Percentiles rank a stretch among this genome's conserved stretches.
Conservation (phyloP, 2,113 vertebrate genomes). For the Zosterops lateralis region DNA sequence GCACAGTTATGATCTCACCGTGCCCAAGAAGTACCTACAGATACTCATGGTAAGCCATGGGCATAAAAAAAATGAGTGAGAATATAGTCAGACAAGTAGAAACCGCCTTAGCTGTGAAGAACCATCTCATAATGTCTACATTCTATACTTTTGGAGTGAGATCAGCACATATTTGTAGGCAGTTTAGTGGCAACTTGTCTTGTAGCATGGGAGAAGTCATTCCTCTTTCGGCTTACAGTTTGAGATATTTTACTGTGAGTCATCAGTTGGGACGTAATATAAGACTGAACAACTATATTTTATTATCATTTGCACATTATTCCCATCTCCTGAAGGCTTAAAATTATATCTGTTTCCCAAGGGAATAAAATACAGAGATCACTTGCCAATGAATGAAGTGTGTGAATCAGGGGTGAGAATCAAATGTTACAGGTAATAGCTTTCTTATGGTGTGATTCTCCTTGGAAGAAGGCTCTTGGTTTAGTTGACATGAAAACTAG, state of each 20-base stretch:
- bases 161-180: background rate
- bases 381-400: background rate
- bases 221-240: background rate
- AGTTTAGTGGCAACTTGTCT: background rate
- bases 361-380: background rate
- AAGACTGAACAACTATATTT: background rate
- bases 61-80: background rate
- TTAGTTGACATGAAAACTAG: background rate
- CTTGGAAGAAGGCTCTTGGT: background rate
- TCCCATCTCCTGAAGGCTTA: background rate
- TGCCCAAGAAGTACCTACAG: background rate
- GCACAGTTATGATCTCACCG: background rate
- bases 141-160: background rate
- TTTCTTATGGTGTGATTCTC: background rate
- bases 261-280: background rate
- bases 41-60: background rate
- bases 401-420: background rate
- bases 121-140: background rate
- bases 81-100: background rate
- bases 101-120: background rate
- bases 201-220: background rate
- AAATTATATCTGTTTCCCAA: background rate
- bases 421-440: background rate
- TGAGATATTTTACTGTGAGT: slow-evolving; percentile 16
- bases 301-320: background rate